Conservation (phyloP, 2,888 invertebrate species). For the Iphiclides podalirius region DNA sequence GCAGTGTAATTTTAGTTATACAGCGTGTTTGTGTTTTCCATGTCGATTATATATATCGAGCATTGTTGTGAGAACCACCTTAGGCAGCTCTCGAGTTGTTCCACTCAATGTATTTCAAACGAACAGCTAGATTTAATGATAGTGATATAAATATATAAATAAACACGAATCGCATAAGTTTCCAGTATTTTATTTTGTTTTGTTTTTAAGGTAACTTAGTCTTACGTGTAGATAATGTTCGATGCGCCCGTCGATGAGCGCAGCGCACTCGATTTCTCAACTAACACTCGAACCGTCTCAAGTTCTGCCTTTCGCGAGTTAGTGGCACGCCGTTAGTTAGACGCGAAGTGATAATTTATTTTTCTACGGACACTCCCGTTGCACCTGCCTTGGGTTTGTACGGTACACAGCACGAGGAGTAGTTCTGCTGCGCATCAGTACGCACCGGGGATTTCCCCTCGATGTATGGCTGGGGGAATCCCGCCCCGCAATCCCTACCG, state of each 20-base stretch:
- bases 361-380: slow-evolving; percentile 60
- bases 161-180: slow-evolving; percentile 7
- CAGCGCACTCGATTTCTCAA: not conserved
- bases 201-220: slow-evolving; percentile 7
- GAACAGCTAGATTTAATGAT: not conserved
- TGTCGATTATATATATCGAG: not conserved
- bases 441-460: not conserved
- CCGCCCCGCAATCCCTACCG: slow-evolving; percentile 31
- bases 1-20: slow-evolving; percentile 9
- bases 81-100: slow-evolving; percentile 15
- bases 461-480: not conserved
- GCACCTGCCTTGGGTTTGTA: slow-evolving; percentile 35
- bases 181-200: slow-evolving; percentile 13
- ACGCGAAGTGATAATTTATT: slow-evolving; percentile 48
- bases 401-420: no score
- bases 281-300: slow-evolving; percentile 16
- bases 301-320: slow-evolving; percentile 11
- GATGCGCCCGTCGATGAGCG: not conserved
- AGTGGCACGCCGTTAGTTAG: slow-evolving; percentile 1
- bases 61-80: slow-evolving; percentile 4
- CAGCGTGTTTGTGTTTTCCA: slow-evolving; percentile 4
- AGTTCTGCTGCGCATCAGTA: no score
- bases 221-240: not conserved
- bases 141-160: slow-evolving; percentile 14
- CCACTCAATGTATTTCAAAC: slow-evolving; percentile 1